Base-by-base conservation (phyloP, 2,113 vertebrate species). In the Anarhynchus alexandrinus region DNA sequence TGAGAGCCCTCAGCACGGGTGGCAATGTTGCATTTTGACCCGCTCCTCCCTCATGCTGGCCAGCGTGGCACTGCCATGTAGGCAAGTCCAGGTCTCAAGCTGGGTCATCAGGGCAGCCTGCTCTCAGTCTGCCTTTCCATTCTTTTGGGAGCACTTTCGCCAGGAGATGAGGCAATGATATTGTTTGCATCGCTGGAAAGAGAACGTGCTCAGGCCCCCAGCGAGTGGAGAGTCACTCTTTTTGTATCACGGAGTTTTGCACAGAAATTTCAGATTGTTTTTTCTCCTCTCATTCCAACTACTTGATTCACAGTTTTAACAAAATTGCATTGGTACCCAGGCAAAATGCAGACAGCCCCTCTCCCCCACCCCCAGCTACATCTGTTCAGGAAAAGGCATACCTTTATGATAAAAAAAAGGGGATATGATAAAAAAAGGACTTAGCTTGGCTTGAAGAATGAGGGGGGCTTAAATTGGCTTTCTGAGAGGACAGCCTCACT, bases 1-100 rank as follows among this genome's bases (percentile, higher is more conserved):
- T 0, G 0, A 82, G 40, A 43, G 17, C 18, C 34, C 11, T 77
- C 10, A 2, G 34, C 34, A 12, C 1, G 1, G 42, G 36, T 2
- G 2, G 49, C 27, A 36, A 21, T 4, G 8, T 5, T 36, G 36
- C 30, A 40, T 43, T 73, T 81, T 2, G 1, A 29, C 10, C 29
- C 2, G 1, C 17, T 80, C 21, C 76, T 83, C 40, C 14, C 2
- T 51, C 2, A 1, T 32, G 38, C 12, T 10, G 2, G 30, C 21
- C 57, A 25, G 19, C 1, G 4, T 5, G 12, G 16, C 38, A 34
- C 38, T 1, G 2, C 16, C 11, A 12, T 5, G 22, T 21, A 49
- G 36, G 30, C 2, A 10, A 65, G 10, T 36, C 26, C 55, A 45
- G 20, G 52, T 42, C 42, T 58, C 70, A 87, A 4, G 43, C 10